Evolutionary conservation across 2,888 invertebrate species (phyloP).

Genomic region (Sarcophaga caerulescens): DNA sequence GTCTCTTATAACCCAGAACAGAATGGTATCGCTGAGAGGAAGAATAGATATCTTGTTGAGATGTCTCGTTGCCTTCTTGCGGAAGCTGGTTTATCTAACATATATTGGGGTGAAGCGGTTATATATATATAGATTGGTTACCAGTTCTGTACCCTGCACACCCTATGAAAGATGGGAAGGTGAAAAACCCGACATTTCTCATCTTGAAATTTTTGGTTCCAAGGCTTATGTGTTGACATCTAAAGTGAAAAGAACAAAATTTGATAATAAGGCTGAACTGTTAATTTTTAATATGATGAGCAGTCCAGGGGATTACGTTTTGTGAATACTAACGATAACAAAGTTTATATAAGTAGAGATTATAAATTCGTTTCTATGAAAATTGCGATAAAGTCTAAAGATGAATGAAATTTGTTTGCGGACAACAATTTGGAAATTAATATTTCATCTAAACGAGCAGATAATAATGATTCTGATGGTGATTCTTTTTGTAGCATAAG

Average conservation of each 20-base stretch:
- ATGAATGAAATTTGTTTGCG: background rate
- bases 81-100: slow-evolving; percentile 69
- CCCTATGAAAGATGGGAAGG: slow-evolving; percentile 55
- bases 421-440: background rate
- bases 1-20: slow-evolving; percentile 71
- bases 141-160: slow-evolving; percentile 44
- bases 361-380: slow-evolving; percentile 32
- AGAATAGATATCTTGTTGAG: slow-evolving; percentile 69
- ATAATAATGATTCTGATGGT: too few relatives aligned
- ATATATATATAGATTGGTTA: background rate
- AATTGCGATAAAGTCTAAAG: background rate
- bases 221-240: slow-evolving; percentile 62
- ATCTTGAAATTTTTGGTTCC: slow-evolving; percentile 58
- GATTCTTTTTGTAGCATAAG: too few relatives aligned
- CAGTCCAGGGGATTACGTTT: slow-evolving; percentile 67
- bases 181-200: slow-evolving; percentile 43
- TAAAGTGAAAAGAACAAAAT: too few relatives aligned
- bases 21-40: slow-evolving; percentile 71
- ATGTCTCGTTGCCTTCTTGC: slow-evolving; percentile 72
- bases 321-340: slow-evolving; percentile 49
- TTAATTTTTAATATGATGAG: too few relatives aligned
- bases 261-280: too few relatives aligned
- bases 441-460: too few relatives aligned
- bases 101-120: slow-evolving; percentile 61
- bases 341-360: slow-evolving; percentile 44